Percentiles rank a stretch among this genome's conserved stretches.
These are phyloP conservation scores for Anthoscopus minutus DNA, from an alignment of 2,113 vertebrate species.

Conservation along the genomic window DNA sequence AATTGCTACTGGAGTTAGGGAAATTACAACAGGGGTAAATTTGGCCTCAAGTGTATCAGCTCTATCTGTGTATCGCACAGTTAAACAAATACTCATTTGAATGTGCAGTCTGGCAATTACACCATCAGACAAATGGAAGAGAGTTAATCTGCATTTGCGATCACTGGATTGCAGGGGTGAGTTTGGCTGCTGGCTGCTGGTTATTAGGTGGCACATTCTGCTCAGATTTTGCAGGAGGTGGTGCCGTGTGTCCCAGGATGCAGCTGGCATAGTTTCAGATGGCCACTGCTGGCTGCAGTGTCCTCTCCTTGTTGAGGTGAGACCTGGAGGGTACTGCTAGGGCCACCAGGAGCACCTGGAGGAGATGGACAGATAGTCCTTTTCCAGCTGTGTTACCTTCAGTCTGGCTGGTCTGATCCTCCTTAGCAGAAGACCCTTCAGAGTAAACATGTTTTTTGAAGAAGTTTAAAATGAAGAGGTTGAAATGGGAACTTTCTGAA, in stretches of 20 bases:
- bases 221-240: neutral
- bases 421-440: neutral
- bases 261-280: neutral
- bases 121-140: conserved; percentile 12
- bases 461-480: neutral
- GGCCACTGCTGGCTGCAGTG: neutral
- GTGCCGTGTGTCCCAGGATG: rapidly evolving
- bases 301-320: neutral
- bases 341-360: neutral
- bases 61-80: conserved; percentile 55
- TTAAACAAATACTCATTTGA: conserved; percentile 57
- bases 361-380: neutral
- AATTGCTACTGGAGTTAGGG: conserved; percentile 47
- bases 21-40: conserved; percentile 49
- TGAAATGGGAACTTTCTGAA: conserved; percentile 19
- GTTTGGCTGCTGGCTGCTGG: neutral
- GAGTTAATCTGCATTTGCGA: conserved; percentile 14
- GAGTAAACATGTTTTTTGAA: neutral
- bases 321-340: rapidly evolving
- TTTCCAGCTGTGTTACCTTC: neutral
- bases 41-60: conserved; percentile 47
- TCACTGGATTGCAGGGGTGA: conserved; percentile 5
- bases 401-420: neutral
- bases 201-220: neutral
- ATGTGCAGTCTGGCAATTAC: conserved; percentile 49